phyloP scores from a whole-genome alignment of 1,140 invertebrate genomes.

The Drosophila pruinosa region DNA sequence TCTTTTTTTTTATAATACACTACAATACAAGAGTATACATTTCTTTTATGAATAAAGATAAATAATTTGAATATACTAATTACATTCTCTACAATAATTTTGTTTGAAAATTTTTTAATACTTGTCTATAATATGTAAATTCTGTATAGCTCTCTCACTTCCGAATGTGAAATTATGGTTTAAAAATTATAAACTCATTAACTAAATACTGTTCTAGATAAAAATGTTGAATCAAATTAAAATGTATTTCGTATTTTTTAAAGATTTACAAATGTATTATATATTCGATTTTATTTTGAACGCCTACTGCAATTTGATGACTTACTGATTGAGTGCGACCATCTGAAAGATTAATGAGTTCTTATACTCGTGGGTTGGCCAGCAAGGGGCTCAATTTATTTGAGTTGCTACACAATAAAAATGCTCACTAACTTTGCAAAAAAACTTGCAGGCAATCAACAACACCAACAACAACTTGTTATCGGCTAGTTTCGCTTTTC shows the following conservation, averaged over 20 bases:
- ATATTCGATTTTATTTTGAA: constrained; percentile 24
- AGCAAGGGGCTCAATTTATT: constrained; percentile 53
- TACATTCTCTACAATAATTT: no score
- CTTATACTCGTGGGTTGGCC: not conserved
- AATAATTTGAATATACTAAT: no score
- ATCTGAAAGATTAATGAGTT: constrained; percentile 46
- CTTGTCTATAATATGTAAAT: no score
- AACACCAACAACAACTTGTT: constrained; percentile 40
- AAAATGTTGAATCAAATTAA: no score
- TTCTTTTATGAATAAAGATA: no score
- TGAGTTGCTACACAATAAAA: constrained; percentile 22
- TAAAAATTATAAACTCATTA: no score
- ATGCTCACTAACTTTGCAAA: constrained; percentile 3
- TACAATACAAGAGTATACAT: not conserved
- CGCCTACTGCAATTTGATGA: constrained; percentile 28
- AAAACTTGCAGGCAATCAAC: constrained; percentile 26
- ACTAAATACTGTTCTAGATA: no score
- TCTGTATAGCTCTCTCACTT: no score
- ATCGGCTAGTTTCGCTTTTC: constrained; percentile 65
- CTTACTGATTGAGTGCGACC: constrained; percentile 49
- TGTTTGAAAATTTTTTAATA: no score
- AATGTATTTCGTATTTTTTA: no score
- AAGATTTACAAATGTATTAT: no score
- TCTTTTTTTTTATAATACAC: constrained; percentile 13
- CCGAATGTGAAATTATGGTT: no score